Percentiles rank a stretch among this genome's conserved stretches.
Evolutionary conservation across 2,797 vertebrate genomes (phyloP).

Genomic region (Melanotaenia maccullochi): DNA sequence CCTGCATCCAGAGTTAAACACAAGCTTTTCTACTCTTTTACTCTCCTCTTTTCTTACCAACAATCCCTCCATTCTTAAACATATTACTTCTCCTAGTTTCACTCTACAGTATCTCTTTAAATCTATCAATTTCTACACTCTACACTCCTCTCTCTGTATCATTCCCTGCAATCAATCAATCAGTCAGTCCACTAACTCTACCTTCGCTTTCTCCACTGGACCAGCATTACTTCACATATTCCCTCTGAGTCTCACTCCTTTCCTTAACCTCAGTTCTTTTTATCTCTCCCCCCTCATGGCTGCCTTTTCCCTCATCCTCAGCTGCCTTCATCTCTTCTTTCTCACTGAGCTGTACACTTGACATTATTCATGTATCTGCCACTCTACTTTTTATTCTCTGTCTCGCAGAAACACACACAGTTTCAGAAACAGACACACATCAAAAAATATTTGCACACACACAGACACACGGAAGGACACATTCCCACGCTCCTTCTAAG

Average conservation of each 20-base stretch:
- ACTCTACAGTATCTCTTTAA: constrained; percentile 2
- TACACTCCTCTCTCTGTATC: not conserved
- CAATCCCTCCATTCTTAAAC: not conserved
- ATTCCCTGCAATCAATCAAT: constrained; percentile 1
- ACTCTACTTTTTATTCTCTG: constrained; percentile 44
- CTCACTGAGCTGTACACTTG: constrained; percentile 12
- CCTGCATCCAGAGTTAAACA: constrained; percentile 42
- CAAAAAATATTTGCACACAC: not conserved
- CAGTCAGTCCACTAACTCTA: not conserved
- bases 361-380: constrained; percentile 41
- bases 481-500: not conserved
- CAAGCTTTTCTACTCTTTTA: constrained; percentile 12
- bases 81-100: constrained; percentile 1
- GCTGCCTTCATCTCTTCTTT: constrained; percentile 5
- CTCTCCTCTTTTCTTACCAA: not conserved
- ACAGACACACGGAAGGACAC: not conserved
- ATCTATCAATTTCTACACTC: constrained; percentile 21
- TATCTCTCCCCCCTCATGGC: not conserved
- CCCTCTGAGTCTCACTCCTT: not conserved
- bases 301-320: constrained; percentile 2
- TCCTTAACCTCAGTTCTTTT: constrained; percentile 10
- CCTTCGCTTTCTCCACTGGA: not conserved
- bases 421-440: constrained; percentile 22
- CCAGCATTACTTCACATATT: not conserved
- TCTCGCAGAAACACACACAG: constrained; percentile 35